These are phyloP conservation scores for Nemopilema nomurai DNA, from an alignment of 30 jellyfish, hydroid and myxozoan genomes.

Conservation along the genomic window DNA sequence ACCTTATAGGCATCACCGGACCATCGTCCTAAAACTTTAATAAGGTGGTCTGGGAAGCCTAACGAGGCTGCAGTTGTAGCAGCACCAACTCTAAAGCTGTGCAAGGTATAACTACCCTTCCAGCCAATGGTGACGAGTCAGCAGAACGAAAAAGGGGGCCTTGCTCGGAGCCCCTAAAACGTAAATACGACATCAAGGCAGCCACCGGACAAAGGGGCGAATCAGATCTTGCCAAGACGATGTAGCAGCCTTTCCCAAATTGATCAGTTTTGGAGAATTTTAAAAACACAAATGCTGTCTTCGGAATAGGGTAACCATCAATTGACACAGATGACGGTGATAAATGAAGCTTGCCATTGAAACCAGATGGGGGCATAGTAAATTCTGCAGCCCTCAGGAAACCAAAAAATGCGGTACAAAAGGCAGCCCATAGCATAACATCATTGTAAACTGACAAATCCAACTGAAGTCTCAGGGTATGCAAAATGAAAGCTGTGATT, in stretches of 20 bases:
- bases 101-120: too few species aligned
- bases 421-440: constrained; percentile 1
- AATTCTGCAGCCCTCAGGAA: too few species aligned
- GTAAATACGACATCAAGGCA: not conserved
- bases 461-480: not conserved
- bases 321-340: too few species aligned
- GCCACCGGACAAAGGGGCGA: not conserved
- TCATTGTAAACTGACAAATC: not conserved
- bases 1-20: constrained; percentile 14
- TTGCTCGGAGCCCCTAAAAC: too few species aligned
- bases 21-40: too few species aligned
- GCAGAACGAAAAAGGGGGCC: too few species aligned
- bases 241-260: not conserved
- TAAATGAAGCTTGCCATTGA: too few species aligned
- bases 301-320: too few species aligned
- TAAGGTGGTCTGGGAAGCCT: constrained; percentile 36
- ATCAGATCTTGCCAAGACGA: not conserved
- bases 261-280: constrained; percentile 17
- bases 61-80: constrained; percentile 41
- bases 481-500: not conserved
- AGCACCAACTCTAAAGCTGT: constrained; percentile 26
- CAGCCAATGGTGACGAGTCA: too few species aligned
- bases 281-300: too few species aligned
- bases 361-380: too few species aligned
- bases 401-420: constrained; percentile 5